Base-by-base conservation (phyloP, 2,888 invertebrate genomes). In the Podabrus alpinus region DNA sequence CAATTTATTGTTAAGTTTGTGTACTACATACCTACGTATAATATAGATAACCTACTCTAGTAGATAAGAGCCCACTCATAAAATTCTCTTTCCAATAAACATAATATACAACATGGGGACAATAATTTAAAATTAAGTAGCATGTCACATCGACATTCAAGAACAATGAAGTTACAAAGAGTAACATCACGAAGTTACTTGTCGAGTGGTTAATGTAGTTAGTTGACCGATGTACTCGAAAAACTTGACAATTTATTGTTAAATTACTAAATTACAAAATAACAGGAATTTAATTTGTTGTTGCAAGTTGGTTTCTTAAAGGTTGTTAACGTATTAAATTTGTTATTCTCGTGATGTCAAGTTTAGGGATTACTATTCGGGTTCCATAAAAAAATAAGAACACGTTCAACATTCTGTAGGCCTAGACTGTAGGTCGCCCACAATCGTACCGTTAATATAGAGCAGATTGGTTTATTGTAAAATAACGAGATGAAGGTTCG, bases 251-350 rank as follows among this genome's bases (percentile, higher is more conserved):
- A 62, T 17, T 62, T 62, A 61, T 61, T 61, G n/a, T 45, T 62
- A 62, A 62, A 62, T 62, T 62, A 62, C 62, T 62, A 17, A 62
- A 62, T 62, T 19, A 62, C 62, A 62, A 62, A 19, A 62, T 62
- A 62, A 62, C 62, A 19, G 17, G 62, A 62, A 62, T 62, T 62
- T 45, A 45, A 45, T 45, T 45, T 45, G 29, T 45, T 45, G 29
- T 45, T 45, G 29, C n/a, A 45, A 45, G 29, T 45, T 45, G 29
- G n/a, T 45, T 45, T 45, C n/a, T n/a, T 45, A 45, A 29, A 29
- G 29, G 29, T 45, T 45, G n/a, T 45, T 45, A 45, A 45, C 29
- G n/a, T 45, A 45, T n/a, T n/a, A 45, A 45, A n/a, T 45, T n/a
- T 45, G 25, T 11, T 10, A 25, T 25, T 25, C 25, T 25, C n/a